Base-by-base conservation (phyloP, 2,113 vertebrate genomes). In the Ictalurus punctatus region DNA sequence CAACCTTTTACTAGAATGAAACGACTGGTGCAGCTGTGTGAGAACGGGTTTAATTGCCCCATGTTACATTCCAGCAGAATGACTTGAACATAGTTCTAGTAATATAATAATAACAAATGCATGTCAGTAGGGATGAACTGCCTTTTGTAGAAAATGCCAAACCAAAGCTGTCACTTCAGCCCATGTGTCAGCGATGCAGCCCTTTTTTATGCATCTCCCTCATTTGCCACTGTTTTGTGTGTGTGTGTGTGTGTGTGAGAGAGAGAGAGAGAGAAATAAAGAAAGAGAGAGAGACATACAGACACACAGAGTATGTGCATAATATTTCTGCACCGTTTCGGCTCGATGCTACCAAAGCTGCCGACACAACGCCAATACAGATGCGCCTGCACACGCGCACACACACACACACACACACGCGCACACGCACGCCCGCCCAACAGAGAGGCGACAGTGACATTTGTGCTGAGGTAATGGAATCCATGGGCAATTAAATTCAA, bases 361-460 rank as follows among this genome's bases (percentile, higher is more conserved):
- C 95, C 23, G 44, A 52, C 12, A 78, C 67, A 71, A 16, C 30
- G 2, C 30, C 69, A 34, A 25, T 67, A 74, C 25, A 63, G 25
- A 79, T 34, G 27, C 8, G 6, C 96, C 95, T 96, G 1, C 83
- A 85, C 69, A 74, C 30, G 59, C 48, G 1, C 83, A 85, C 67
- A 59, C 30, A 74, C 65, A 30, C 25, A 34, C 91, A 63, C 76
- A 93, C 93, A 96, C 96, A 95, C 96, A 27, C 96, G 8, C 69
- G 16, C 84, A 56, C 84, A 76, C 25, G 34, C 58, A 65, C 71
- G 5, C 27, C 23, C 90, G 40, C 79, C 93, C 93, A 96, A 96
- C 97, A 98, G 95, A 96, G 96, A 96, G 98, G 96, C 97, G 96
- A 98, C 96, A 95, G 95, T 97, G 97, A 97, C 97, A 97, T 97